Base-by-base conservation (phyloP, 2,888 invertebrate genomes). In the Prenolepis imparis region DNA sequence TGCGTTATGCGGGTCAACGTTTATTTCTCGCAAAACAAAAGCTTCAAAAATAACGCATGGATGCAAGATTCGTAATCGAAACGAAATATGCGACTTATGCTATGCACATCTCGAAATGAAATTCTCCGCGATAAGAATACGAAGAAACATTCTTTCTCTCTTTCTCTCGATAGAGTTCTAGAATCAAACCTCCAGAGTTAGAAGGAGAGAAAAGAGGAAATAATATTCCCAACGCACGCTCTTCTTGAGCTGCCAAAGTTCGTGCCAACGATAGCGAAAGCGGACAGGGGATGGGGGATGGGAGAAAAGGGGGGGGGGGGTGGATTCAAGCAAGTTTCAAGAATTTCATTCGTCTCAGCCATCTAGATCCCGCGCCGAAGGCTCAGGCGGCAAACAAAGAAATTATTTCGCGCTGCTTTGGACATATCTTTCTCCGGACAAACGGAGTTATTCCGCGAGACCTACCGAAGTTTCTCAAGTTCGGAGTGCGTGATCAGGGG, bases 381-480 rank as follows among this genome's bases (percentile, higher is more conserved):
- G 21, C 44, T 24, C 4, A 28, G 28, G 24, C 32, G 32, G 21
- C 44, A 68, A 70, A 68, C 68, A 70, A 78, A 78, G 59, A 78
- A 78, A 78, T 78, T 78, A 78, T 78, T 78, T 78, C 32, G 68
- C 59, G 15, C 36, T 59, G 18, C 70, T 78, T 70, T 78, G 18
- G 44, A 41, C 44, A 70, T 44, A 32, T 68, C 36, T 24, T n/a
- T 21, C 18, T 28, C 59, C 36, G 36, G 12, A 59, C 44, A 59
- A 78, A 78, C 70, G 78, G 48, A 78, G 70, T 78, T 78, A 78
- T 78, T 78, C 44, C 78, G 59, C 68, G 44, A 78, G 57, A 32
- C 57, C 57, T 28, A 32, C 36, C 9, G 8, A 78, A 70, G 70
- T 78, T 70, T 78, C 48, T 57, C 32, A n/a, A 12, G 18, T 48